These are phyloP conservation scores for Hipparchia semele DNA, from an alignment of 2,888 invertebrate genomes.

Conservation along the genomic window DNA sequence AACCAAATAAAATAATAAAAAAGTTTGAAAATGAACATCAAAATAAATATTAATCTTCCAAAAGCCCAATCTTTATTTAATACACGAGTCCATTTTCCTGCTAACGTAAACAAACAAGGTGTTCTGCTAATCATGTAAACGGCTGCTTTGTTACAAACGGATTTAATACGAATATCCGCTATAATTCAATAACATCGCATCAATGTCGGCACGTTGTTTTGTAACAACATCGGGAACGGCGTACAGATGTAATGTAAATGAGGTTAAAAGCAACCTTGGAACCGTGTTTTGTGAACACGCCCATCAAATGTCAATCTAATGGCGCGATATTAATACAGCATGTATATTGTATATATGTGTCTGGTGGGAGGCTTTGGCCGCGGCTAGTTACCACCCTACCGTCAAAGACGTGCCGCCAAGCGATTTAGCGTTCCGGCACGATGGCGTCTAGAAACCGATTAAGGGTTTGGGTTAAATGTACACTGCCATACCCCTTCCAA, in stretches of 20 bases:
- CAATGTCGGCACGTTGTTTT: conserved; percentile 60
- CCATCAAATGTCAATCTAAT: conserved; percentile 49
- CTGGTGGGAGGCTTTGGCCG: too few species aligned
- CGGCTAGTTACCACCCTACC: too few species aligned
- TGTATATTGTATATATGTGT: not conserved
- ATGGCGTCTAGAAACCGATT: too few species aligned
- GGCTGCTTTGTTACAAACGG: conserved; percentile 29
- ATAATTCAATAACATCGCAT: conserved; percentile 54
- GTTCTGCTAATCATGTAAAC: conserved; percentile 7
- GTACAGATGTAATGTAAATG: conserved; percentile 56
- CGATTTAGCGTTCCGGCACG: too few species aligned
- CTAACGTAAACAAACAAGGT: conserved; percentile 4
- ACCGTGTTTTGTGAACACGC: conserved; percentile 66
- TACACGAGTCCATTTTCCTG: not conserved
- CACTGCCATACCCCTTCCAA: too few species aligned
- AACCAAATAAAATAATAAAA: too few species aligned
- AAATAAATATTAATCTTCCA: not conserved
- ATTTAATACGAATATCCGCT: conserved; percentile 40
- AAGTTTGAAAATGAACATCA: not conserved
- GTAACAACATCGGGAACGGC: conserved; percentile 50
- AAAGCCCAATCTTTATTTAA: not conserved
- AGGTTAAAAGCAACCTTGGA: conserved; percentile 73
- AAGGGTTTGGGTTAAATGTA: too few species aligned
- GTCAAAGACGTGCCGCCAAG: too few species aligned
- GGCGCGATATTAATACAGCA: conserved; percentile 16